Conservation (phyloP, 2,888 invertebrate species). For the Bimastos eiseni region DNA sequence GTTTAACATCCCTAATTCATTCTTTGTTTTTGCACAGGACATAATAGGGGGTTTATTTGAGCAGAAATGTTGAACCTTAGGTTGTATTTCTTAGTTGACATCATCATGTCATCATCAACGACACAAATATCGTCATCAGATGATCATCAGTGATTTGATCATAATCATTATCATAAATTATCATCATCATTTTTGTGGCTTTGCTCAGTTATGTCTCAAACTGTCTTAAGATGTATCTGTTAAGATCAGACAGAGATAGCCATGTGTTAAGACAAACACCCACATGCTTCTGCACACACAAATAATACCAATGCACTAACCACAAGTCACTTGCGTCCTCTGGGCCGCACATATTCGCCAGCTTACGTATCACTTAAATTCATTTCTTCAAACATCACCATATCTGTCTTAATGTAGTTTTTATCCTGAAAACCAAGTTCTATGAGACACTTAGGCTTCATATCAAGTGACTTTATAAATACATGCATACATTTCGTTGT, state of each 20-base stretch:
- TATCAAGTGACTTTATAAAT: no score
- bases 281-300: no score
- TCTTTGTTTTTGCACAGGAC: not conserved
- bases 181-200: not conserved
- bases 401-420: not conserved
- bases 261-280: no score
- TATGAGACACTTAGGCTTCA: no score
- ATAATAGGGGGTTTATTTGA: not conserved
- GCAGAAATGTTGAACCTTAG: not conserved
- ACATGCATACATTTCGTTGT: not conserved
- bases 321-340: conserved; percentile 85
- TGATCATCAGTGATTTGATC: not conserved
- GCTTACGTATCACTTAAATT: conserved; percentile 89
- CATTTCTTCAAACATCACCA: conserved; percentile 70
- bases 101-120: not conserved
- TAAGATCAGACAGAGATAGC: no score
- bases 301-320: conserved; percentile 68
- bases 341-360: conserved; percentile 90
- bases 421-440: no score
- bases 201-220: not conserved
- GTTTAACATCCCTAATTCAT: no score
- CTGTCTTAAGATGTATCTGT: no score
- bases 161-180: not conserved
- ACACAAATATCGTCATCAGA: no score
- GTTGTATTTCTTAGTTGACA: conserved; percentile 9